A percentile compares a stretch with the other conserved stretches of the same genome.
These are phyloP conservation scores for Dromius quadrimaculatus DNA, from an alignment of 2,888 invertebrate genomes.

Conservation along the genomic window DNA sequence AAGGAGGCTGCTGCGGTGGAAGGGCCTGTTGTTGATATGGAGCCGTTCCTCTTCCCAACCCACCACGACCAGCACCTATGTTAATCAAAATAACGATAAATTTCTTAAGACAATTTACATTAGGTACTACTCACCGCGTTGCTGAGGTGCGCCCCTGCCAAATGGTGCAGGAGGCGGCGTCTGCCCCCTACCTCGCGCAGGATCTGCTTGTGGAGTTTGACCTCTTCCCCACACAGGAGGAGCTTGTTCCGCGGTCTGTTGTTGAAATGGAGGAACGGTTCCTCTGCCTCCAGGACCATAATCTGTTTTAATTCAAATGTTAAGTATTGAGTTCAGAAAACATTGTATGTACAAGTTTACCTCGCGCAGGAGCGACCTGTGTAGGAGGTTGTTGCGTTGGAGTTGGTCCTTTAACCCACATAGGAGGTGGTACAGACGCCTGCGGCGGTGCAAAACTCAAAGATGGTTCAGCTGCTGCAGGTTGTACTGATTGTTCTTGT, in stretches of 20 bases:
- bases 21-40: too few relatives aligned
- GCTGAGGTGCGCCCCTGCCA: conserved; percentile 49
- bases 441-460: too few relatives aligned
- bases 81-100: too few relatives aligned
- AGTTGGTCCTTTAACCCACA: neutral
- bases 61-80: too few relatives aligned
- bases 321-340: conserved; percentile 47
- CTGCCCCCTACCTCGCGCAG: conserved; percentile 18
- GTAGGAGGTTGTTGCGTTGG: conserved; percentile 34
- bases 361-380: conserved; percentile 31
- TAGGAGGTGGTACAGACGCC: neutral
- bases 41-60: too few relatives aligned
- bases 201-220: conserved; percentile 48
- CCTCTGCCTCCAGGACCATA: too few relatives aligned
- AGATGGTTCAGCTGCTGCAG: neutral
- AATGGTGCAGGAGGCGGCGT: conserved; percentile 21
- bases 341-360: conserved; percentile 5
- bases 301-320: too few relatives aligned
- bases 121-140: conserved; percentile 22
- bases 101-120: conserved; percentile 32
- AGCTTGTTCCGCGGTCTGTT: too few relatives aligned
- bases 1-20: conserved; percentile 30
- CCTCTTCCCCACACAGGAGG: conserved; percentile 42
- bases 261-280: too few relatives aligned
- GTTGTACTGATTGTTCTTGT: neutral